Evolutionary conservation across 2,888 invertebrate species (phyloP).

Genomic region (Lamproptera curius): DNA sequence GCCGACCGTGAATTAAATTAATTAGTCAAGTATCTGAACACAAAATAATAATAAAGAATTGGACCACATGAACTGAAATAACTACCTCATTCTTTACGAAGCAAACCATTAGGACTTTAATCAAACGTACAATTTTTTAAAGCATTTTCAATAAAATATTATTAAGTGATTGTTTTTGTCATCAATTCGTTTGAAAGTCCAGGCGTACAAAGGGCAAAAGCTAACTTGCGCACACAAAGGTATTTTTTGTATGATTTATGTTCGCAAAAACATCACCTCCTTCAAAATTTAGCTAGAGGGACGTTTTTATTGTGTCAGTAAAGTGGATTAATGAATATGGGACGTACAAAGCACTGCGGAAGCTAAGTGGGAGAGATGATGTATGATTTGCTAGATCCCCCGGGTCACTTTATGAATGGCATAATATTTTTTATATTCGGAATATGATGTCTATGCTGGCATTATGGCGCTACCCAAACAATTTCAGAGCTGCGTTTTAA

Average conservation of each 20-base stretch:
- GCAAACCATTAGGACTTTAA: too few species aligned
- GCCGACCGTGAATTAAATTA: too few species aligned
- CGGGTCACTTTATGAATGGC: constrained; percentile 20
- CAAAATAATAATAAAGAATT: too few species aligned
- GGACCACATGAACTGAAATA: too few species aligned
- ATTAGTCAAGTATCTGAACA: too few species aligned
- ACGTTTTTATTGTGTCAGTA: constrained; percentile 20
- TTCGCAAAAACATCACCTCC: constrained; percentile 9
- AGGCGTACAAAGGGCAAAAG: neutral
- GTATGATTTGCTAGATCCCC: constrained; percentile 18
- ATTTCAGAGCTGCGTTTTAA: neutral
- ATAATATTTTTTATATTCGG: constrained; percentile 12
- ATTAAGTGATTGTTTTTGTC: too few species aligned
- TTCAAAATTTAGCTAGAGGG: constrained; percentile 12
- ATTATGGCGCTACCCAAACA: constrained; percentile 2
- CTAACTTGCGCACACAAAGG: neutral
- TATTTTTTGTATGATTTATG: constrained; percentile 9
- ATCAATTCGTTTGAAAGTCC: too few species aligned
- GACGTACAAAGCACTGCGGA: constrained; percentile 19
- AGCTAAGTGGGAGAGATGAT: constrained; percentile 21
- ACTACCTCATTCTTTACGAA: too few species aligned
- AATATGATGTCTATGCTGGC: constrained; percentile 5
- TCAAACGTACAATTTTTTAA: too few species aligned
- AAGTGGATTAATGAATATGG: constrained; percentile 20
- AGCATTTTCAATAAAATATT: too few species aligned